Evolutionary conservation across 1,140 invertebrate genomes (phyloP), one percentile per base, ranked within the genome.

Genomic region (Apis florea): DNA sequence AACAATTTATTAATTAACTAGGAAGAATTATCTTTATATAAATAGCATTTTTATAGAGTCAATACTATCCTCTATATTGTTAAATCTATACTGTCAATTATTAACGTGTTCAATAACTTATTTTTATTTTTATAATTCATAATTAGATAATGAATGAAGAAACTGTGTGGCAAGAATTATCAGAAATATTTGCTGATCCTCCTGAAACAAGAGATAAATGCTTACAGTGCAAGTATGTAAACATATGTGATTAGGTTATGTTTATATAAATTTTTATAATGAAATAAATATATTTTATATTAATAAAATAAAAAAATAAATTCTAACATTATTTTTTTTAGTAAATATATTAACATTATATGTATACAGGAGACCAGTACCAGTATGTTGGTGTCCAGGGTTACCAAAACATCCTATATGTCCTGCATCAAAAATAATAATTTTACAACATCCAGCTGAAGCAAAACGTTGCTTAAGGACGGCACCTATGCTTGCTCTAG

Each of bases 371-470:
- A 95, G 98, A 86, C 98, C 98, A 17, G 89, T 93, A n/a, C 95
- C 94, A 63, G 98, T 98, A 53, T 99, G 98, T 91, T 98, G 97
- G 97, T 99, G 98, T 93, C 94, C 95, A 47, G 97, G 95, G 64
- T 92, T 98, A 77, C 97, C 97, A 19, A 93, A 95, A 76, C 93
- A 95, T 75, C 96, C 95, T 40, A 85, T 98, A 12, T 90, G 92
- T 67, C 96, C 96, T 15, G 92, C 94, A 76, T 97, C 96, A 71
- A 95, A 94, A 88, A 94, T 98, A 64, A 95, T 98, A 82, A 95
- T 99, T 79, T 94, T 99, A 5, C 98, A 99, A 91, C 98, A 99
- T 95, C 98, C 98, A 21, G 97, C 97, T 84, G 98, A 99, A 95
- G 97, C 98, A 89, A 97, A 97, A 92, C 94, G 98, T 85, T 97